These are phyloP conservation scores for Philypnodon macrostomus DNA, from an alignment of 2,797 vertebrate species.

Conservation along the genomic window DNA sequence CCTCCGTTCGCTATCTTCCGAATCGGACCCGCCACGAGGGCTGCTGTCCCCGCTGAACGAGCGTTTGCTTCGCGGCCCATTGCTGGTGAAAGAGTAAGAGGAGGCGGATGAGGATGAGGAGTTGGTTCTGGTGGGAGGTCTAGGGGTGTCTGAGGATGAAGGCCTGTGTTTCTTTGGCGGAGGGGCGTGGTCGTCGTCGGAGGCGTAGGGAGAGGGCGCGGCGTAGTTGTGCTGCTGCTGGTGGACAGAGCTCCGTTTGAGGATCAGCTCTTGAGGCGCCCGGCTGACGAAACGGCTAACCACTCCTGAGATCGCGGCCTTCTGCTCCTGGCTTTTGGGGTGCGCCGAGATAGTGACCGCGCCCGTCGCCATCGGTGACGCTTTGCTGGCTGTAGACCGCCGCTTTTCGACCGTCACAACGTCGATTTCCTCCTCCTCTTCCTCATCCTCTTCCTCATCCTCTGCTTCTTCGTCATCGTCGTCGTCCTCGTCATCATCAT, in stretches of 20 bases:
- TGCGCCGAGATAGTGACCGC: conserved; percentile 83
- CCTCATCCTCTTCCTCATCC: conserved; percentile 70
- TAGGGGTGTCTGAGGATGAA: conserved; percentile 72
- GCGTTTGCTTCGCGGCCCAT: conserved; percentile 67
- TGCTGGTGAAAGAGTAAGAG: conserved; percentile 44
- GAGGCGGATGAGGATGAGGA: conserved; percentile 56
- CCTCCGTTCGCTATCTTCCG: conserved; percentile 93
- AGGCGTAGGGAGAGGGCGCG: conserved; percentile 89
- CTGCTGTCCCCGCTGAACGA: conserved; percentile 68
- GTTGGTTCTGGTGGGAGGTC: conserved; percentile 71
- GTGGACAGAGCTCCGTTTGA: conserved; percentile 91
- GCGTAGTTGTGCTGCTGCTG: conserved; percentile 98
- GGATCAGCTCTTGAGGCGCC: conserved; percentile 84
- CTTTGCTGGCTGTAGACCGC: conserved; percentile 72
- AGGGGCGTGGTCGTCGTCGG: conserved; percentile 82
- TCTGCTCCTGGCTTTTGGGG: conserved; percentile 70
- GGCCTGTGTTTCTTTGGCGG: conserved; percentile 86
- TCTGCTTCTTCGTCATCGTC: conserved; percentile 75
- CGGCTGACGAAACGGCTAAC: conserved; percentile 60
- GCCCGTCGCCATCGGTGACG: conserved; percentile 69
- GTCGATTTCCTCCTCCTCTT: conserved; percentile 93
- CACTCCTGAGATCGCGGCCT: conserved; percentile 36
- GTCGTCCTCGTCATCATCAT: conserved; percentile 68
- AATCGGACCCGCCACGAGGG: conserved; percentile 83
- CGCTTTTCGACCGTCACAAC: conserved; percentile 96